phyloP scores from a whole-genome alignment of 2,888 invertebrate genomes.

The Germaria angustata region DNA sequence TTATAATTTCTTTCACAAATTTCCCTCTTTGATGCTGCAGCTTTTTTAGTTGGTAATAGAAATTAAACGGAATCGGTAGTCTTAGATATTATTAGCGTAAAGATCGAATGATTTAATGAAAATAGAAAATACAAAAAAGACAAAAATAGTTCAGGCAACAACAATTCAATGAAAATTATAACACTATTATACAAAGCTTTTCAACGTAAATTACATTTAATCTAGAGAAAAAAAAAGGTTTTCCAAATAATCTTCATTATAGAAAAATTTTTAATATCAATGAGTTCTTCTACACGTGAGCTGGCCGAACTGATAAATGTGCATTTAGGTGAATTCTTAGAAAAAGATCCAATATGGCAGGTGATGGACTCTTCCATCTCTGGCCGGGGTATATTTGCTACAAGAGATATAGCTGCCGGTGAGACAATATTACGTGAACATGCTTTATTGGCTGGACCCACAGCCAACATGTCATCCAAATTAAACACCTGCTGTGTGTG shows the following conservation, averaged over 20 bases:
- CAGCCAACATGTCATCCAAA: slow-evolving; percentile 81
- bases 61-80: slow-evolving; percentile 50
- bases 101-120: not conserved
- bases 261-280: slow-evolving; percentile 59
- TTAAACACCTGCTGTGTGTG: slow-evolving; percentile 84
- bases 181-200: slow-evolving; percentile 39
- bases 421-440: slow-evolving; percentile 87
- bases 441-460: slow-evolving; percentile 86
- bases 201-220: not conserved
- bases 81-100: slow-evolving; percentile 3
- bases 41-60: slow-evolving; percentile 42
- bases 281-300: slow-evolving; percentile 72
- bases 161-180: no score
- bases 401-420: slow-evolving; percentile 83
- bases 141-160: no score
- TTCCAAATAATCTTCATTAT: not conserved
- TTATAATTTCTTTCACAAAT: slow-evolving; percentile 6
- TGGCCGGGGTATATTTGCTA: slow-evolving; percentile 87
- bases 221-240: not conserved
- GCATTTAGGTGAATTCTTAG: slow-evolving; percentile 73
- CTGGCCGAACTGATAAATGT: slow-evolving; percentile 73
- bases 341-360: slow-evolving; percentile 81
- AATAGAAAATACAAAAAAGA: not conserved
- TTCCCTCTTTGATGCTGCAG: not conserved
- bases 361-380: slow-evolving; percentile 83